A percentile compares a stretch with the other conserved stretches of the same genome.
These are phyloP conservation scores for Brenthis ino DNA, from an alignment of 2,888 invertebrate species.

Conservation along the genomic window DNA sequence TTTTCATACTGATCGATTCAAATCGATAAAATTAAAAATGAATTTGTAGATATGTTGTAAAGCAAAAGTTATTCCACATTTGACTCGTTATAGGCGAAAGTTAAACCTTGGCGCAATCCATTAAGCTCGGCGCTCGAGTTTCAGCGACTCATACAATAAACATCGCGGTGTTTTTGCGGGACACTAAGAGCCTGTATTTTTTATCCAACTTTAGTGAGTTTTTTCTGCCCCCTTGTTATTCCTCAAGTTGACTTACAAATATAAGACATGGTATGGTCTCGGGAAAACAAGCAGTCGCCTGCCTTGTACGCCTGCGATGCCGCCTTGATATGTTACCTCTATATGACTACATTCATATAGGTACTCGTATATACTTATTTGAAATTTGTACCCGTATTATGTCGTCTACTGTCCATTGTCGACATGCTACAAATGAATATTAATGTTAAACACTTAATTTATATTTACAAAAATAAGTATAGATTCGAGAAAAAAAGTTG, in stretches of 20 bases:
- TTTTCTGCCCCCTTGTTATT: slow-evolving; percentile 47
- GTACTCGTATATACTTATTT: not conserved
- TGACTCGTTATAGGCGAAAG: slow-evolving; percentile 21
- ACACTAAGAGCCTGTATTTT: slow-evolving; percentile 54
- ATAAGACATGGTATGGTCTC: slow-evolving; percentile 27
- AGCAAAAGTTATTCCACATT: slow-evolving; percentile 29
- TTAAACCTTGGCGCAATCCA: slow-evolving; percentile 57
- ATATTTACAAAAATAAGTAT: too few species aligned
- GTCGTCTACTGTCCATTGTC: too few species aligned
- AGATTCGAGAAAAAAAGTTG: too few species aligned
- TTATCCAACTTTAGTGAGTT: slow-evolving; percentile 54
- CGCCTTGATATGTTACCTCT: not conserved
- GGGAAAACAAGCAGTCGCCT: slow-evolving; percentile 20
- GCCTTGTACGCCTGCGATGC: slow-evolving; percentile 1
- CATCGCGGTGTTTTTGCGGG: slow-evolving; percentile 66
- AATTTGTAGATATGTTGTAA: slow-evolving; percentile 17
- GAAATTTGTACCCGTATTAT: not conserved
- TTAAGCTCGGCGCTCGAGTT: slow-evolving; percentile 77
- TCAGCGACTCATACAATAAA: slow-evolving; percentile 80
- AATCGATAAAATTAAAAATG: slow-evolving; percentile 1
- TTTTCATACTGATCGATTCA: not conserved
- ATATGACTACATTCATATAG: not conserved
- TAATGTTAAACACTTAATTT: too few species aligned
- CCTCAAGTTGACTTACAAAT: slow-evolving; percentile 37
- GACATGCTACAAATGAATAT: too few species aligned